Evolutionary conservation across 1,140 invertebrate species (phyloP).

Genomic region (Meloidogyne hapla): DNA sequence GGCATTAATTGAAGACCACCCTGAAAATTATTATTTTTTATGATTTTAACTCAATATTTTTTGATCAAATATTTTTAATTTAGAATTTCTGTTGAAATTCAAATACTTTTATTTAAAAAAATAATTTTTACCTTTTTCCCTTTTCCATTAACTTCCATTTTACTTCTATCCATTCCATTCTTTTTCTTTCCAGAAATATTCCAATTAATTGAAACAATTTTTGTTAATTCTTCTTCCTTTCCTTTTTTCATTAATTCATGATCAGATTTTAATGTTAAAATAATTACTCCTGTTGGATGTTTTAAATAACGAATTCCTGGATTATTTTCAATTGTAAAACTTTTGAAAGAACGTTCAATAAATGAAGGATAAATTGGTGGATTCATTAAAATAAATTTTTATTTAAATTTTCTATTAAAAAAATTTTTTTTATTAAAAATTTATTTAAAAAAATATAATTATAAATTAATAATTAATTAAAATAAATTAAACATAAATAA

Average conservation of each 20-base stretch:
- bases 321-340: conserved; percentile 24
- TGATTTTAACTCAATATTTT: too few species aligned
- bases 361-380: conserved; percentile 26
- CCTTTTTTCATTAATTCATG: conserved; percentile 30
- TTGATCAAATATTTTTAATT: too few species aligned
- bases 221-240: neutral
- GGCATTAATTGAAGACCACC: conserved; percentile 26
- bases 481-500: too few species aligned
- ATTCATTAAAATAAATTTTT: neutral
- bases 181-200: conserved; percentile 30
- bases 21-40: conserved; percentile 24
- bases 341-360: conserved; percentile 29
- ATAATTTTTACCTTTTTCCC: conserved; percentile 29
- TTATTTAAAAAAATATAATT: neutral
- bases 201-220: conserved; percentile 31
- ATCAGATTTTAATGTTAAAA: conserved; percentile 27
- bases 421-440: neutral
- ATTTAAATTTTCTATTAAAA: neutral
- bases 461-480: too few species aligned
- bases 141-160: conserved; percentile 33
- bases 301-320: conserved; percentile 42
- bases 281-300: conserved; percentile 45
- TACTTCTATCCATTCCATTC: conserved; percentile 34
- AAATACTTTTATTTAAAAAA: too few species aligned
- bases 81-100: too few species aligned